Base-by-base conservation (phyloP, 2,888 invertebrate genomes). In the Clivina fossor region DNA sequence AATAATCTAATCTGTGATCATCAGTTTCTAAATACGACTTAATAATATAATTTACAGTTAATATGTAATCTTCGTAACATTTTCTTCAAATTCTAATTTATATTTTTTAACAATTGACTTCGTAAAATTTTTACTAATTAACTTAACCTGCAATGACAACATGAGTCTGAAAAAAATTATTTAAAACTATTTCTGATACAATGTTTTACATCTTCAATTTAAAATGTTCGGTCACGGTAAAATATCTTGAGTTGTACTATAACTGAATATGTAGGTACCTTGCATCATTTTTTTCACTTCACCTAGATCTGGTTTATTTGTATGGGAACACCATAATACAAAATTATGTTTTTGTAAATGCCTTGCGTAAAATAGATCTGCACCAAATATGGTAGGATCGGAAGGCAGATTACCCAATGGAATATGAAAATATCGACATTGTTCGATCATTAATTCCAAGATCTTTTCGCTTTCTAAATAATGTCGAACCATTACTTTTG, bases 301-400 rank as follows among this genome's bases (percentile, higher is more conserved):
- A 9, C 98, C 99, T 38, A 99, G 80, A 76, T 99, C 99, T 0
- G 99, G 99, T n/a, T 90, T 81, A 62, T 93, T 92, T 0, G 88
- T 84, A 2, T 84, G 79, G 0, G 98, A 97, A 74, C 93, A 93
- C 99, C 99, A 99, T 22, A 98, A 77, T 1, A 97, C 83, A 69
- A 93, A 95, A 75, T 96, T 97, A 69, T 93, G 85, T 62, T 90
- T 90, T 63, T 85, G 78, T 37, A 99, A 80, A 68, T 94, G 87
- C 0, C 99, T 80, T 9, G 96, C 95, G 75, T 85, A 98, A 76
- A 98, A 95, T 50, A 99, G 73, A 76, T 99, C 99, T 1, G 96
- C 87, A 1, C 93, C 97, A 74, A 93, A 93, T 55, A 91, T 69
- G 0, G 91, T 89, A 1, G 90, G 83, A 74, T 95, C 93, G 0